phyloP scores from a whole-genome alignment of 2,888 invertebrate species.

The Candidula unifasciata region DNA sequence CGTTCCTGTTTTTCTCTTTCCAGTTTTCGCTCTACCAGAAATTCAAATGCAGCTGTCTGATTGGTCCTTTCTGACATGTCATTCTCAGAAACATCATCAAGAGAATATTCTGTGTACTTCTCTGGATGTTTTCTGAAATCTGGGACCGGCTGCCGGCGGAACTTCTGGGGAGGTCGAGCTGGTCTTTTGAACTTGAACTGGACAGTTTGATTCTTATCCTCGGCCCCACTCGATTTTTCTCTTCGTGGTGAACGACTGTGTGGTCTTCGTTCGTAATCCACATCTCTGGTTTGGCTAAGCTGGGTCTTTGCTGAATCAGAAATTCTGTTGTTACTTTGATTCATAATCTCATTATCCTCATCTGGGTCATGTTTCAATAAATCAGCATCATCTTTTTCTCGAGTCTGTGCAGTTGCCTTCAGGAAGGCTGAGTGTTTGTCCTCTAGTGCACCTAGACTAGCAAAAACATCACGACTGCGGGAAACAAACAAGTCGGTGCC shows the following conservation, averaged over 20 bases:
- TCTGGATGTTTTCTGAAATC: slow-evolving; percentile 86
- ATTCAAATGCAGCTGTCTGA: slow-evolving; percentile 87
- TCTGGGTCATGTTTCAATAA: slow-evolving; percentile 50
- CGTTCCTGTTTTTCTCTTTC: slow-evolving; percentile 54
- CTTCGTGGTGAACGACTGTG: slow-evolving; percentile 15
- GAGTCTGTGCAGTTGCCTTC: slow-evolving; percentile 31
- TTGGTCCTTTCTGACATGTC: slow-evolving; percentile 89
- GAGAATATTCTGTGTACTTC: slow-evolving; percentile 88
- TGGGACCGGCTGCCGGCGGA: slow-evolving; percentile 55
- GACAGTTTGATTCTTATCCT: not conserved
- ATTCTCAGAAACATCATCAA: slow-evolving; percentile 86
- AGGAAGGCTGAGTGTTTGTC: slow-evolving; percentile 64
- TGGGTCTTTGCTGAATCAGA: not conserved
- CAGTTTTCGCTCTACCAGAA: slow-evolving; percentile 82
- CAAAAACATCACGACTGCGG: slow-evolving; percentile 50
- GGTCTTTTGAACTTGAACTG: slow-evolving; percentile 25
- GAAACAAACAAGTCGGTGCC: slow-evolving; percentile 44
- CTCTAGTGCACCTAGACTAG: slow-evolving; percentile 58
- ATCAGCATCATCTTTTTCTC: slow-evolving; percentile 29
- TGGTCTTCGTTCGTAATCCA: slow-evolving; percentile 20
- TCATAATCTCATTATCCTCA: slow-evolving; percentile 39
- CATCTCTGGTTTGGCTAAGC: slow-evolving; percentile 25
- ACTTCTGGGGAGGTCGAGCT: slow-evolving; percentile 34
- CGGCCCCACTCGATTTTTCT: not conserved
- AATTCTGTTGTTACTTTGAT: not conserved